phyloP scores from a whole-genome alignment of 53 echinoderm and acorn worm species.

The Temnopleurus reevesii region DNA sequence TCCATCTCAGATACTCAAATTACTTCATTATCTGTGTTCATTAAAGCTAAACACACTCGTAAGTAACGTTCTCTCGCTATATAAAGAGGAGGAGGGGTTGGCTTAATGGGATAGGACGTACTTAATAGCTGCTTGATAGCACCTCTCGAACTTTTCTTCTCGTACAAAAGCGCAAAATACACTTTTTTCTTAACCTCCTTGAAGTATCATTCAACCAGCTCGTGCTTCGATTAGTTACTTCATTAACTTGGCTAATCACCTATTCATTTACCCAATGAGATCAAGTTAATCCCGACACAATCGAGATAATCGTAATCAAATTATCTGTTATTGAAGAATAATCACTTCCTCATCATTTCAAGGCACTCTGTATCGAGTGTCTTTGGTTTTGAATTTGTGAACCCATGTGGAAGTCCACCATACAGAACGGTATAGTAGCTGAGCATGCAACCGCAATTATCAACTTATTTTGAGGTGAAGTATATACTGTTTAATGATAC shows the following conservation, averaged over 20 bases:
- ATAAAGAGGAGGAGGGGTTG: background rate
- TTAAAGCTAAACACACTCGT: background rate
- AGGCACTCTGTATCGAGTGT: background rate
- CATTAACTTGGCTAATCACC: slow-evolving; percentile 54
- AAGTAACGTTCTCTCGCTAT: background rate
- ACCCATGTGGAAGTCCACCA: background rate
- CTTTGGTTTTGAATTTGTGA: background rate
- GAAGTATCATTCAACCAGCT: background rate
- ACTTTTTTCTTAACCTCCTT: background rate
- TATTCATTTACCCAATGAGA: slow-evolving; percentile 23
- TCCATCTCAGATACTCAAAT: background rate
- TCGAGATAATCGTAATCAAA: background rate
- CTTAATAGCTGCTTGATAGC: background rate
- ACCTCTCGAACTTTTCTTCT: background rate
- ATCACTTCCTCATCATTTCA: background rate
- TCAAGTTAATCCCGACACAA: slow-evolving; percentile 3
- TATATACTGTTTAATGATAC: background rate
- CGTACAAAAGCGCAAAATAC: background rate
- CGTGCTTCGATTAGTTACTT: slow-evolving; percentile 23
- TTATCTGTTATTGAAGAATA: background rate
- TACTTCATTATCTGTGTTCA: background rate
- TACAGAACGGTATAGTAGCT: background rate
- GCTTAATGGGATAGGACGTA: background rate
- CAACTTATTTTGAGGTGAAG: background rate
- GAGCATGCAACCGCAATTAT: background rate